A percentile compares a stretch with the other conserved stretches of the same genome.
These are phyloP conservation scores for Sebastes nivosus DNA, from an alignment of 2,797 vertebrate species.

Conservation along the genomic window DNA sequence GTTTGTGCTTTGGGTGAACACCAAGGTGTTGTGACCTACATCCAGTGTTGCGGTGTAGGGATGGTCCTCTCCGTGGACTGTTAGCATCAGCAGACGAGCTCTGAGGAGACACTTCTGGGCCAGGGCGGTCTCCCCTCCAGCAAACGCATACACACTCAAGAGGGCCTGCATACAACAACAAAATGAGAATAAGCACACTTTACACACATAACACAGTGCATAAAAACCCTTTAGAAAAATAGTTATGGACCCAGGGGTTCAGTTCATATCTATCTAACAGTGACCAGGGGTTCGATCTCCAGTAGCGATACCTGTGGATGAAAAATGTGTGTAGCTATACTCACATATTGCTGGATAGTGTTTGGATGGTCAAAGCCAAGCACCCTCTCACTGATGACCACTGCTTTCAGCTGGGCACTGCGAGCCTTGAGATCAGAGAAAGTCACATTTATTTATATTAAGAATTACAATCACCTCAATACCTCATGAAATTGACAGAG, in stretches of 20 bases:
- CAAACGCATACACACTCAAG: slow-evolving; percentile 82
- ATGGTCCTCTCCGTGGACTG: slow-evolving; percentile 86
- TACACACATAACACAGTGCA: background rate
- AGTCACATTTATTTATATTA: background rate
- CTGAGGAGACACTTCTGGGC: slow-evolving; percentile 86
- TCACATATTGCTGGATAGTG: slow-evolving; percentile 88
- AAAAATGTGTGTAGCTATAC: slow-evolving; percentile 35
- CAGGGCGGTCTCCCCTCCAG: slow-evolving; percentile 82
- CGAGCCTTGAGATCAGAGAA: slow-evolving; percentile 77
- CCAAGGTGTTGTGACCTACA: slow-evolving; percentile 65
- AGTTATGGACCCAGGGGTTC: background rate
- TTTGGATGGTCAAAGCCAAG: slow-evolving; percentile 86
- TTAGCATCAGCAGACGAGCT: slow-evolving; percentile 82
- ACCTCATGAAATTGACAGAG: background rate
- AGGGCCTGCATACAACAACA: slow-evolving; percentile 67
- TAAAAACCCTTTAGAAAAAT: background rate
- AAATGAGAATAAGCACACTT: background rate
- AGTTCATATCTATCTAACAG: background rate
- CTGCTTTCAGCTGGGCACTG: slow-evolving; percentile 83
- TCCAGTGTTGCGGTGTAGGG: slow-evolving; percentile 84
- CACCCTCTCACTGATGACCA: slow-evolving; percentile 86
- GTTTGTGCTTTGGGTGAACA: background rate
- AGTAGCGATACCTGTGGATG: background rate
- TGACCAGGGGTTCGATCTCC: background rate
- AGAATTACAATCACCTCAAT: background rate